Percentiles rank a stretch among this genome's conserved stretches.
Conservation (phyloP, 1,140 invertebrate genomes). For the Cyphomyrmex costatus region DNA sequence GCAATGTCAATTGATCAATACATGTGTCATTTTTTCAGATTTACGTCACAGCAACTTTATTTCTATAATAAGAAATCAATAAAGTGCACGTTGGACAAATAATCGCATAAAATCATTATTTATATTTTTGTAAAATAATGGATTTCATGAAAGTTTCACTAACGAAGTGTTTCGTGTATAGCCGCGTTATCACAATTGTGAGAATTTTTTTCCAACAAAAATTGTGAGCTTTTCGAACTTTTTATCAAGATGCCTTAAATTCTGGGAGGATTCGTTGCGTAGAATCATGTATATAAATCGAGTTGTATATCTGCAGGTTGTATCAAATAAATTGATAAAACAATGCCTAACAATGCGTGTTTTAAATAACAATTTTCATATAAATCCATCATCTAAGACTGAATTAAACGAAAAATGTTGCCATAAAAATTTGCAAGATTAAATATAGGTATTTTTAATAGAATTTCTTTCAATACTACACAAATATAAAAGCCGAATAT, state of each 20-base stretch:
- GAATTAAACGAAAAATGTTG: neutral
- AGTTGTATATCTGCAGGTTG: neutral
- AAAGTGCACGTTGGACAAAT: neutral
- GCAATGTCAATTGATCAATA: neutral
- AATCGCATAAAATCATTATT: neutral
- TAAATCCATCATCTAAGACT: constrained; percentile 1
- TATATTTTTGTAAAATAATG: neutral
- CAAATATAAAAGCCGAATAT: neutral
- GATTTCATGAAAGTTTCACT: neutral
- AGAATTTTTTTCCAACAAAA: neutral
- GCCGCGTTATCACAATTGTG: neutral
- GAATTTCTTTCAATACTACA: neutral
- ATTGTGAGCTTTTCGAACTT: neutral
- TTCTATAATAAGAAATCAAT: neutral
- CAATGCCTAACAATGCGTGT: neutral
- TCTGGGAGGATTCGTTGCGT: neutral
- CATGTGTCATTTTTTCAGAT: constrained; percentile 2
- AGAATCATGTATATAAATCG: constrained; percentile 2
- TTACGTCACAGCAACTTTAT: neutral
- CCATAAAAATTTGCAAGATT: neutral
- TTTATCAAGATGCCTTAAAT: neutral
- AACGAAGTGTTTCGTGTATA: neutral
- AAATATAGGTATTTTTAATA: neutral
- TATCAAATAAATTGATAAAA: constrained; percentile 32
- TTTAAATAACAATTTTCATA: constrained; percentile 12